Evolutionary conservation across 2,797 vertebrate genomes (phyloP).

Genomic region (Eulemur albifrons): DNA sequence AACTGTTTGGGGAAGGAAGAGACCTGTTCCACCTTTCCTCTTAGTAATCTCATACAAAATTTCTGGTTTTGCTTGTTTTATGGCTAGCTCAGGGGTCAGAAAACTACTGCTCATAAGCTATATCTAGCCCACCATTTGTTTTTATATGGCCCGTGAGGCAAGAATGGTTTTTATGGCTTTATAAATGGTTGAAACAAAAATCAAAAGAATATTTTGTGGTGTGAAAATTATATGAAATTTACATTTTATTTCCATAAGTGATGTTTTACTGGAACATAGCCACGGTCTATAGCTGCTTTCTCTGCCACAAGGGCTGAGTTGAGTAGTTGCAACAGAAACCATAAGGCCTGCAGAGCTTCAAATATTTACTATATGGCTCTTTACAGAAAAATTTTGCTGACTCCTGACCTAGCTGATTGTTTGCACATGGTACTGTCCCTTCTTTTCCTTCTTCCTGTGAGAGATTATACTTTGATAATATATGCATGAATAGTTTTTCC

Average conservation of each 20-base stretch:
- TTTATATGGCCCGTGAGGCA: neutral
- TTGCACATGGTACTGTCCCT: neutral
- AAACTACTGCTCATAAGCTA: neutral
- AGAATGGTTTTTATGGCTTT: neutral
- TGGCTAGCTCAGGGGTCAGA: neutral
- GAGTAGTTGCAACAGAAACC: neutral
- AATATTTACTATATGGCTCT: neutral
- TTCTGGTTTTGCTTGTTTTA: conserved; percentile 23
- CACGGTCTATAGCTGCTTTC: neutral
- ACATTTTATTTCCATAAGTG: neutral
- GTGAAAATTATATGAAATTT: neutral
- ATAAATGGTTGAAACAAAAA: neutral
- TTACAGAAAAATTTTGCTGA: neutral
- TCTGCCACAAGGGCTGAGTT: neutral
- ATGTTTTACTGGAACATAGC: neutral
- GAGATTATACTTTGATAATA: neutral
- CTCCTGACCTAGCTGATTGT: neutral
- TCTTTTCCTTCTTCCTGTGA: neutral
- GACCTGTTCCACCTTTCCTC: neutral
- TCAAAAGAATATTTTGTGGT: neutral
- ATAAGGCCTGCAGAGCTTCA: neutral
- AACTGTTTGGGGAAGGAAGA: neutral
- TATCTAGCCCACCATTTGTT: neutral
- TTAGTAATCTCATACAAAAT: neutral
- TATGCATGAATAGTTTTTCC: neutral